Evolutionary conservation across 2,888 invertebrate species (phyloP).

Genomic region (Leptopterna dolabrata): DNA sequence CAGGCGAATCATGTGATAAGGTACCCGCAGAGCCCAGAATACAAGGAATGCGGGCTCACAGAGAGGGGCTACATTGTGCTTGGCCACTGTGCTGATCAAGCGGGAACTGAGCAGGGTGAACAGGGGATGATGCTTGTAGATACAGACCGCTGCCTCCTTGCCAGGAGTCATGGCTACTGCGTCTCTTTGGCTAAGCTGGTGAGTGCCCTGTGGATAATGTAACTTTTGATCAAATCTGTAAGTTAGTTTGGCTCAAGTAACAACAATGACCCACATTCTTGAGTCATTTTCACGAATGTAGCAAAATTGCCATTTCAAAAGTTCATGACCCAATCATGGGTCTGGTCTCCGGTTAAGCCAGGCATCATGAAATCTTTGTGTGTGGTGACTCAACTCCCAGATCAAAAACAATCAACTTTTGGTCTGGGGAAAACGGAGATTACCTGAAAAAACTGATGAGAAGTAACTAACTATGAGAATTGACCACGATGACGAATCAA

Average conservation of each 20-base stretch:
- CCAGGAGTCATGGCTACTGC: conserved; percentile 72
- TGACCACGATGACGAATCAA: no score
- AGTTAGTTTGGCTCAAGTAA: conserved; percentile 72
- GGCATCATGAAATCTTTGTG: no score
- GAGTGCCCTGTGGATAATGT: not conserved
- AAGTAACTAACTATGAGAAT: no score
- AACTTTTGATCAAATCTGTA: not conserved
- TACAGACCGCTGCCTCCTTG: conserved; percentile 80
- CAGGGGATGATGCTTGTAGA: conserved; percentile 91
- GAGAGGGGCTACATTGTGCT: conserved; percentile 79
- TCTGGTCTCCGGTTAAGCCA: no score
- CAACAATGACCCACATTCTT: no score
- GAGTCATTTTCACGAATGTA: no score
- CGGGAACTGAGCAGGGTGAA: conserved; percentile 81
- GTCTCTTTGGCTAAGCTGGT: conserved; percentile 79
- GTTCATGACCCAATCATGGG: no score
- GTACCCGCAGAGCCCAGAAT: conserved; percentile 82
- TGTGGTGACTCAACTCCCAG: no score
- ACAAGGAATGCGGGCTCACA: conserved; percentile 63
- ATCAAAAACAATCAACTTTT: no score
- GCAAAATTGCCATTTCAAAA: no score
- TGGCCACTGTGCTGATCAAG: conserved; percentile 93
- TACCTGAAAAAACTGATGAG: no score
- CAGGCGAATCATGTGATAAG: conserved; percentile 81
- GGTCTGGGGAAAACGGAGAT: no score